Evolutionary conservation across 2,888 invertebrate species (phyloP).

Genomic region (Orthosia incerta): DNA sequence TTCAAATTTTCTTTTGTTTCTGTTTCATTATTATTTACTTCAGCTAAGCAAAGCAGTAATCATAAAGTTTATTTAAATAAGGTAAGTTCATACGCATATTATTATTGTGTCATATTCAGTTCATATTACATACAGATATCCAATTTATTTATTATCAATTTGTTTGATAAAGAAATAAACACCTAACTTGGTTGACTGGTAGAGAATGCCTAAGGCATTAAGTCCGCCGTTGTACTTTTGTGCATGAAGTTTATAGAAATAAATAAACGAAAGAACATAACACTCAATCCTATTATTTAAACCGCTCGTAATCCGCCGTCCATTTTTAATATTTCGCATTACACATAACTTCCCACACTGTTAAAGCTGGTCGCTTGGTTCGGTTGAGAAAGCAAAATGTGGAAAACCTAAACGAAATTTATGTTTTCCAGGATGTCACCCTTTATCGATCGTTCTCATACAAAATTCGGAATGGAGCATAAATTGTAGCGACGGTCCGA

Average conservation of each 20-base stretch:
- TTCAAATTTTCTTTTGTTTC: background rate
- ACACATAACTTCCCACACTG: constrained; percentile 44
- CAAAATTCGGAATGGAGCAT: constrained; percentile 75
- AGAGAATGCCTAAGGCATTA: too few species aligned
- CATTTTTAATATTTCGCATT: constrained; percentile 59
- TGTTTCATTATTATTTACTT: too few species aligned
- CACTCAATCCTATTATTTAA: constrained; percentile 14
- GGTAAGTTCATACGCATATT: too few species aligned
- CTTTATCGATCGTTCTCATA: constrained; percentile 48
- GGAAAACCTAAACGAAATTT: constrained; percentile 70
- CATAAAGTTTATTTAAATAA: too few species aligned
- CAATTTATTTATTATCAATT: too few species aligned
- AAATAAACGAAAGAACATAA: constrained; percentile 3
- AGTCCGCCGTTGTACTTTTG: too few species aligned
- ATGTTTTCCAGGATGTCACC: constrained; percentile 73
- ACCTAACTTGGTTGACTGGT: too few species aligned
- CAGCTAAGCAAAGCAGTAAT: too few species aligned
- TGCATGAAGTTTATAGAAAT: too few species aligned
- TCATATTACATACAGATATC: too few species aligned
- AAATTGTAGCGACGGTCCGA: constrained; percentile 75
- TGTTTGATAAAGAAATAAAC: background rate
- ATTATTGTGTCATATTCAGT: too few species aligned
- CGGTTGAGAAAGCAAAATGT: constrained; percentile 54
- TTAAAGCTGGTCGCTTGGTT: constrained; percentile 46
- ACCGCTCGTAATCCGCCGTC: constrained; percentile 25